A percentile compares a stretch with the other conserved stretches of the same genome.
Evolutionary conservation across 2,888 invertebrate genomes (phyloP).

Genomic region (Orthosia incerta): DNA sequence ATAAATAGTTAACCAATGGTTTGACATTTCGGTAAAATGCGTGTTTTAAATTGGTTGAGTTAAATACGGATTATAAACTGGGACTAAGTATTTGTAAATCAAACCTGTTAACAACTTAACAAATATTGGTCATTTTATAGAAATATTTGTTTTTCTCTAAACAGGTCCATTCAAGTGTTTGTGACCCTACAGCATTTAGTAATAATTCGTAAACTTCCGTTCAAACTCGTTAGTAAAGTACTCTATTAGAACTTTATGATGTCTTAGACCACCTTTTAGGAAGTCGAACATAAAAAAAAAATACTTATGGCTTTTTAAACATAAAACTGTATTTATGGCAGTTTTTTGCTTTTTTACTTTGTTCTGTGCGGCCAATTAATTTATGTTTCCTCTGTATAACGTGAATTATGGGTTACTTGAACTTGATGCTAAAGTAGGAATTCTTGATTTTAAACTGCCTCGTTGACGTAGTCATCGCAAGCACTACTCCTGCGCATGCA

Average conservation of each 20-base stretch:
- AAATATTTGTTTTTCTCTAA: slow-evolving; percentile 27
- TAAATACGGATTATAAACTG: too few species aligned
- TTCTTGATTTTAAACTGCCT: too few species aligned
- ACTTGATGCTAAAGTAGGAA: not conserved
- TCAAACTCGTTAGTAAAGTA: slow-evolving; percentile 53
- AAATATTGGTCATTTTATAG: slow-evolving; percentile 5
- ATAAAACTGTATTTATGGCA: too few species aligned
- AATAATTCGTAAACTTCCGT: slow-evolving; percentile 56
- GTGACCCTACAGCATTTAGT: not conserved
- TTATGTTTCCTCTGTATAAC: slow-evolving; percentile 4
- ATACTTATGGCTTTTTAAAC: not conserved
- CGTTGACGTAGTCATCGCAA: not conserved
- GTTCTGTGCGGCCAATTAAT: not conserved
- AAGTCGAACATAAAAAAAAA: slow-evolving; percentile 27
- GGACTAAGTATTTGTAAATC: not conserved
- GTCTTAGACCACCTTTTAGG: slow-evolving; percentile 14
- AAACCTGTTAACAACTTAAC: not conserved
- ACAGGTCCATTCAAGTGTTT: slow-evolving; percentile 25
- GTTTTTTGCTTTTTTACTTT: not conserved
- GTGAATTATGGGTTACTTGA: not conserved
- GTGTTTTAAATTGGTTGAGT: too few species aligned
- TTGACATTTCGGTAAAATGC: too few species aligned
- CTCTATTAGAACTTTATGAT: slow-evolving; percentile 31
- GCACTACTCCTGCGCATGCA: not conserved
- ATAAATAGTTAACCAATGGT: too few species aligned